Percentiles rank a stretch among this genome's conserved stretches.
These are phyloP conservation scores for Bufo gargarizans DNA, from an alignment of 2,113 vertebrate species.

Conservation along the genomic window DNA sequence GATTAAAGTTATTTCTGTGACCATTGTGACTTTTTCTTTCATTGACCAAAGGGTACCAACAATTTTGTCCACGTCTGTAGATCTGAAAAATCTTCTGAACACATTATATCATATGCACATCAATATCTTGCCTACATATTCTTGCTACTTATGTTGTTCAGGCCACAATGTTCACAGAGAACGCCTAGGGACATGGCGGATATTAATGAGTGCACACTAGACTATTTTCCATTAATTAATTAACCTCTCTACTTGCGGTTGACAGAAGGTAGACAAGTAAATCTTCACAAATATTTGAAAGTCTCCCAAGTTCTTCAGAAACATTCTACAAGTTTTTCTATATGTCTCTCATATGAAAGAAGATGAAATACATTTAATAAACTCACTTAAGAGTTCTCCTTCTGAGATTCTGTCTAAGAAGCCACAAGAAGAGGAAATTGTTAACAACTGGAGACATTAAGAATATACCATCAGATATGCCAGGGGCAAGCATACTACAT, in stretches of 20 bases:
- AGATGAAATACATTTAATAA: conserved; percentile 15
- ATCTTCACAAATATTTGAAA: conserved; percentile 45
- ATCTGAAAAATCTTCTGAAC: too few relatives aligned
- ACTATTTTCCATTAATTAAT: neutral
- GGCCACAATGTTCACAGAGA: neutral
- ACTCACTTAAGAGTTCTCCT: neutral
- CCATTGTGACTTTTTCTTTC: too few relatives aligned
- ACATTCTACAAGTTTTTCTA: neutral
- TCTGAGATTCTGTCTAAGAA: neutral
- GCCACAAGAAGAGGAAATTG: neutral
- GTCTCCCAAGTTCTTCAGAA: conserved; percentile 23
- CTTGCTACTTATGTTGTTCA: neutral
- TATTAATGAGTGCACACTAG: neutral
- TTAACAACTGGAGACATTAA: neutral
- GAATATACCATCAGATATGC: neutral
- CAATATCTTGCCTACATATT: neutral
- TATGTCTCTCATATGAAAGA: neutral
- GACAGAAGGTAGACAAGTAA: conserved; percentile 38
- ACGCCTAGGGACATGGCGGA: neutral
- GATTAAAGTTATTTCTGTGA: too few relatives aligned
- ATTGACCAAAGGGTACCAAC: too few relatives aligned
- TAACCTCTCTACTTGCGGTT: neutral
- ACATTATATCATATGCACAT: too few relatives aligned
- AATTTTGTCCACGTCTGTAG: too few relatives aligned
- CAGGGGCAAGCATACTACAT: neutral